Conservation (phyloP, 2,888 invertebrate species). For the Eurytoma californica region DNA sequence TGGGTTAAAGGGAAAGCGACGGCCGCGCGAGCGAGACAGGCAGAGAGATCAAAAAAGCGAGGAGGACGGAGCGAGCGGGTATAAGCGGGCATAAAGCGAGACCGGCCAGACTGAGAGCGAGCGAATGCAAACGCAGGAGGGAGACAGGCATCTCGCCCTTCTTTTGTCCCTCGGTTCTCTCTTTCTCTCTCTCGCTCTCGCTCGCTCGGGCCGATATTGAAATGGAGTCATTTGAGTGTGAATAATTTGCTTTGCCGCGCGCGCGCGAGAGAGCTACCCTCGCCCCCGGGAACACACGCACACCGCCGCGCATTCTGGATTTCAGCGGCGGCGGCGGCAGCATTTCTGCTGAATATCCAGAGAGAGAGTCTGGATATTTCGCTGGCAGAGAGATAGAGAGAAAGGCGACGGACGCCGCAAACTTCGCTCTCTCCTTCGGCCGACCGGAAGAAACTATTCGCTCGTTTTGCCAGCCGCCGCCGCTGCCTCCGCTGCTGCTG, state of each 20-base stretch:
- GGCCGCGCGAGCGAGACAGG: constrained; percentile 41
- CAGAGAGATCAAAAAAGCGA: constrained; percentile 53
- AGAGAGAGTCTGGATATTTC: constrained; percentile 26
- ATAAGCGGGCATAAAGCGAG: constrained; percentile 42
- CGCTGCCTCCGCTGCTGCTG: constrained; percentile 24
- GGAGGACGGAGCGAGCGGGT: constrained; percentile 39
- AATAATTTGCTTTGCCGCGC: constrained; percentile 81
- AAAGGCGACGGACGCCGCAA: constrained; percentile 56
- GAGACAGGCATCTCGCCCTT: constrained; percentile 77
- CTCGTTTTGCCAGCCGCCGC: constrained; percentile 34
- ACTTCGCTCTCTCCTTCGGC: constrained; percentile 50
- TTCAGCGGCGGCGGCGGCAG: constrained; percentile 7
- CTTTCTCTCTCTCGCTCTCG: constrained; percentile 56
- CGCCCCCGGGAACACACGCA: constrained; percentile 39
- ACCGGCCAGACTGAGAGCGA: constrained; percentile 60
- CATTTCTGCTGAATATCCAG: constrained; percentile 46
- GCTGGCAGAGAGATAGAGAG: constrained; percentile 21
- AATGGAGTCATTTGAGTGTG: constrained; percentile 84
- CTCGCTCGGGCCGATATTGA: constrained; percentile 77
- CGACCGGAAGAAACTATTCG: constrained; percentile 55
- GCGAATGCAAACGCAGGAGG: constrained; percentile 71
- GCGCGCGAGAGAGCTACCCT: constrained; percentile 61
- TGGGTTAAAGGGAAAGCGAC: constrained; percentile 32
- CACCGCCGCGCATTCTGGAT: constrained; percentile 17
- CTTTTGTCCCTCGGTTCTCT: constrained; percentile 76